A percentile compares a stretch with the other conserved stretches of the same genome.
These are phyloP conservation scores for Callimorpha dominula DNA, from an alignment of 2,888 invertebrate genomes.

Conservation along the genomic window DNA sequence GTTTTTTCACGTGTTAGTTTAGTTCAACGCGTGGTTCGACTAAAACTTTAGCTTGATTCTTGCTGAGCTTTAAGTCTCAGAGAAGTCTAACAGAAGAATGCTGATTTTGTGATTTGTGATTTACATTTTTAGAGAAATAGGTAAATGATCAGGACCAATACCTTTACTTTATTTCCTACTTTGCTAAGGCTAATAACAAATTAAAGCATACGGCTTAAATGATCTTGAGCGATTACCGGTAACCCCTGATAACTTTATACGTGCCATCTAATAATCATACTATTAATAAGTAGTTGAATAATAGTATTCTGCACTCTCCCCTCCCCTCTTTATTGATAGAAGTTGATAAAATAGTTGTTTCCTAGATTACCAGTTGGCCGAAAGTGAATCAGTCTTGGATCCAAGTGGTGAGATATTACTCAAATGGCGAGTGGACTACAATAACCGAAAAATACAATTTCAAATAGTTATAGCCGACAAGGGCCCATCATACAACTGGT, in stretches of 20 bases:
- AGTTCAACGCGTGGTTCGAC: neutral
- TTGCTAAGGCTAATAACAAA: neutral
- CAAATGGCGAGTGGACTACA: slow-evolving; percentile 78
- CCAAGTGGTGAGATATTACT: slow-evolving; percentile 74
- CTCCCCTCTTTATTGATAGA: neutral
- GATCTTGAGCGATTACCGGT: neutral
- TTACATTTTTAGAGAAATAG: too few relatives aligned
- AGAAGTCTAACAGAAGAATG: neutral
- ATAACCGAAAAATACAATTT: slow-evolving; percentile 73
- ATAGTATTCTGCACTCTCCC: too few relatives aligned
- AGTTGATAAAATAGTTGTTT: neutral
- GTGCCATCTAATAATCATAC: too few relatives aligned
- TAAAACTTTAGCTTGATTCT: neutral
- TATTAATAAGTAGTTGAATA: neutral
- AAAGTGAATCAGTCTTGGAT: slow-evolving; percentile 78
- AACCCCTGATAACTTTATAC: neutral
- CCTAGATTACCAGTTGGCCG: slow-evolving; percentile 64
- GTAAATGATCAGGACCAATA: too few relatives aligned
- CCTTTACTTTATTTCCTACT: too few relatives aligned
- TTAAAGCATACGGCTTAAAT: neutral
- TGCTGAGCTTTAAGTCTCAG: neutral
- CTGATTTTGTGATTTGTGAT: too few relatives aligned
- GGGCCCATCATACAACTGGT: slow-evolving; percentile 88
- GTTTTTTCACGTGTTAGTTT: neutral
- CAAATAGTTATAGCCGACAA: slow-evolving; percentile 82